These are phyloP conservation scores for Choreutis nemorana DNA, from an alignment of 2,888 invertebrate genomes.

Conservation along the genomic window DNA sequence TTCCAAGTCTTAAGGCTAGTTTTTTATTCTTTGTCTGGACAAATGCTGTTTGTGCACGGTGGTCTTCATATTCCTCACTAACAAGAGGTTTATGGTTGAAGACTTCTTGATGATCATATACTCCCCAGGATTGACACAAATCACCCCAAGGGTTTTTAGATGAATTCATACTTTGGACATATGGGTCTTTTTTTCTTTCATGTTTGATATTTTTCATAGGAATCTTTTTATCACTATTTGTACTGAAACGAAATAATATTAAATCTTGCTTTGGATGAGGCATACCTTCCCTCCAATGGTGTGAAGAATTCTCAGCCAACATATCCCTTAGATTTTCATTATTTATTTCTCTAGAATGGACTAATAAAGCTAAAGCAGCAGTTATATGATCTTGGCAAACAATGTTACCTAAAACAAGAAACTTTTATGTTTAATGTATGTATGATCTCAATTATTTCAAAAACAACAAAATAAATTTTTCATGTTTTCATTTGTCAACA, in stretches of 20 bases:
- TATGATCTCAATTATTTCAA: too few relatives aligned
- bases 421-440: too few relatives aligned
- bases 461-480: too few relatives aligned
- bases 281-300: conserved; percentile 79
- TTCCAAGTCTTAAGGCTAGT: conserved; percentile 47
- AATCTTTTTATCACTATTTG: conserved; percentile 75
- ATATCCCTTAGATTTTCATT: conserved; percentile 40
- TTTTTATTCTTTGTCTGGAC: conserved; percentile 40
- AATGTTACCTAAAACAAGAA: conserved; percentile 64
- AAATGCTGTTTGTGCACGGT: conserved; percentile 18
- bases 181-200: conserved; percentile 21
- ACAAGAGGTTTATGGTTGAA: conserved; percentile 40
- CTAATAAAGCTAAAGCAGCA: conserved; percentile 67
- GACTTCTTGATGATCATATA: conserved; percentile 69
- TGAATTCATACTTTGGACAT: conserved; percentile 29
- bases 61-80: conserved; percentile 28
- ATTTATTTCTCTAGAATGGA: conserved; percentile 60
- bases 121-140: conserved; percentile 74
- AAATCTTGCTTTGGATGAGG: conserved; percentile 71
- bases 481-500: too few relatives aligned
- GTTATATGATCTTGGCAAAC: conserved; percentile 69
- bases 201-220: conserved; percentile 49
- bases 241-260: conserved; percentile 79
- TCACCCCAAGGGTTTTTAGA: conserved; percentile 78
- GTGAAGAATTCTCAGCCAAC: conserved; percentile 64